Evolutionary conservation across 2,888 invertebrate genomes (phyloP).

Genomic region (Eupithecia centaureata): DNA sequence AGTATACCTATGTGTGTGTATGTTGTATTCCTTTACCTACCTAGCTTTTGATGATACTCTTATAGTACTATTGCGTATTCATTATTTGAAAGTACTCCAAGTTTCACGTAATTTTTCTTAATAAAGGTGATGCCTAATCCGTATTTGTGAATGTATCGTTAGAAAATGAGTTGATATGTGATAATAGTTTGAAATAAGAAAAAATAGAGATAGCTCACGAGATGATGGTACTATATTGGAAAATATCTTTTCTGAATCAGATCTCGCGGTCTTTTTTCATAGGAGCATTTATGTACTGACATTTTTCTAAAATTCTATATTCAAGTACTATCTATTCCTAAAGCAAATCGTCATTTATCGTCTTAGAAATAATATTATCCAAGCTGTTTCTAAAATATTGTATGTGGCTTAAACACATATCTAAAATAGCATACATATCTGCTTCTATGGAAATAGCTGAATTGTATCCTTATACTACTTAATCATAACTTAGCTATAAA

Average conservation of each 20-base stretch:
- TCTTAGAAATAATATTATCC: constrained; percentile 1
- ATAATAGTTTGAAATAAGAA: constrained; percentile 74
- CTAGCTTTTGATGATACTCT: not conserved
- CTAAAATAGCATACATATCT: constrained; percentile 69
- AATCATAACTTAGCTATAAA: constrained; percentile 50
- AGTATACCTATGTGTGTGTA: no score
- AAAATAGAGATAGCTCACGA: constrained; percentile 50
- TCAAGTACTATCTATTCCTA: not conserved
- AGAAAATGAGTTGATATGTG: constrained; percentile 71
- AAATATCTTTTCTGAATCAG: constrained; percentile 38
- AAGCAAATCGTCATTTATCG: not conserved
- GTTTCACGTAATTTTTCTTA: constrained; percentile 35
- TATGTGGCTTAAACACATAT: constrained; percentile 60
- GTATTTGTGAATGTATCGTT: constrained; percentile 35
- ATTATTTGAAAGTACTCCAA: constrained; percentile 24
- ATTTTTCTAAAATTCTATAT: constrained; percentile 18
- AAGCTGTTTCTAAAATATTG: constrained; percentile 10
- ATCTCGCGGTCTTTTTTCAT: constrained; percentile 67
- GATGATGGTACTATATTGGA: constrained; percentile 22
- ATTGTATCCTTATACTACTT: constrained; percentile 47
- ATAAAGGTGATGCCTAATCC: constrained; percentile 47
- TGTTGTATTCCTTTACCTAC: not conserved
- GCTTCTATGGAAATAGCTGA: constrained; percentile 71
- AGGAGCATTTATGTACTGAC: constrained; percentile 69
- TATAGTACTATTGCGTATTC: constrained; percentile 6